phyloP scores from a whole-genome alignment of 2,113 vertebrate species.

The Calyptommatus sinebrachiatus region DNA sequence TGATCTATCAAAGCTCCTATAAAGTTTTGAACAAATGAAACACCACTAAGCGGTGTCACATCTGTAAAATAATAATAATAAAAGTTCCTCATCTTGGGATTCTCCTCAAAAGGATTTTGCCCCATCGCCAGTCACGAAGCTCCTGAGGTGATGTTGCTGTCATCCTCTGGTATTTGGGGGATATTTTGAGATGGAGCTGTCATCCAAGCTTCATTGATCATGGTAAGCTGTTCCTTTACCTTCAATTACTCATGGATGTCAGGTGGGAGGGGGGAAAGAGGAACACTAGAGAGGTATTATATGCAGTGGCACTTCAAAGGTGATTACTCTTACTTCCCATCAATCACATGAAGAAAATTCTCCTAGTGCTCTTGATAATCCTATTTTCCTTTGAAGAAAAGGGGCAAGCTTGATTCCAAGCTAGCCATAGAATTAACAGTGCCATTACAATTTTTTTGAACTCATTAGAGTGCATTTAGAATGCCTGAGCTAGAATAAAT shows the following conservation, averaged over 20 bases:
- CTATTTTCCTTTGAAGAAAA: conserved; percentile 72
- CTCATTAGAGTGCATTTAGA: conserved; percentile 58
- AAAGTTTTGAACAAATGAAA: not conserved
- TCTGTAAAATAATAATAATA: not conserved
- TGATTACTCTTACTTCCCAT: conserved; percentile 76
- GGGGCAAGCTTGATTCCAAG: conserved; percentile 63
- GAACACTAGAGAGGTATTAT: conserved; percentile 68
- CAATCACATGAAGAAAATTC: conserved; percentile 77
- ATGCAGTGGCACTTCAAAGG: conserved; percentile 73
- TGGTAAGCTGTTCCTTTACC: conserved; percentile 67
- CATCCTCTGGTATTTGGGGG: conserved; percentile 45
- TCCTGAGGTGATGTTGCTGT: conserved; percentile 50
- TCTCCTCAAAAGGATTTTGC: conserved; percentile 49
- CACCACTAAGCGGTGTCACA: not conserved
- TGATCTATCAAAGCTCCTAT: not conserved
- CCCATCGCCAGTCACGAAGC: conserved; percentile 41
- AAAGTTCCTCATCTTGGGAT: conserved; percentile 12
- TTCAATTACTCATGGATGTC: conserved; percentile 71
- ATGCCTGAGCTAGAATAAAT: conserved; percentile 51
- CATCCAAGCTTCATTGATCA: conserved; percentile 69
- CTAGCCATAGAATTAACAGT: conserved; percentile 62
- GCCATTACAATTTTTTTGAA: conserved; percentile 65
- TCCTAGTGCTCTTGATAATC: conserved; percentile 70
- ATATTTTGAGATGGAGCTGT: conserved; percentile 63
- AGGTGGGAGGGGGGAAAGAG: conserved; percentile 65